These are phyloP conservation scores for Ondatra zibethicus DNA, from an alignment of 2,113 vertebrate genomes.

Conservation along the genomic window DNA sequence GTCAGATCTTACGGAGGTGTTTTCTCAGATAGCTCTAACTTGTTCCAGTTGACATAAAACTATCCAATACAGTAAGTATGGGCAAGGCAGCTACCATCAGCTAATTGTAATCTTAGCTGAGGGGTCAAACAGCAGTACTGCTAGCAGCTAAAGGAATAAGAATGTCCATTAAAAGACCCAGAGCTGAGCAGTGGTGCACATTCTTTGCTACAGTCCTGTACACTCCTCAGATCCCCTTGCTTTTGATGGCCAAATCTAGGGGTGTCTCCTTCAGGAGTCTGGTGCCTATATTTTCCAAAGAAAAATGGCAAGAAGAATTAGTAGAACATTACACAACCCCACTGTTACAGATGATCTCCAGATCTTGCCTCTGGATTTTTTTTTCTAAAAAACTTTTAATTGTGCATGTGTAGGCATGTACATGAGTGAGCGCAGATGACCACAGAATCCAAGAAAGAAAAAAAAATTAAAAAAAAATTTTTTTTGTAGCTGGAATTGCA, in stretches of 20 bases:
- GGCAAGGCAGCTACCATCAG: neutral
- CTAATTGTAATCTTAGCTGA: neutral
- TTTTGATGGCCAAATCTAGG: neutral
- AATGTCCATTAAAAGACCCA: neutral
- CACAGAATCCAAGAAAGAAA: too few species aligned
- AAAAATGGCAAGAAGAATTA: neutral
- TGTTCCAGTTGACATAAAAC: neutral
- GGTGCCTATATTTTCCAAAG: neutral
- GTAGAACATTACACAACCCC: neutral
- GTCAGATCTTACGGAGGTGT: neutral
- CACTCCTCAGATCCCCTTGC: neutral
- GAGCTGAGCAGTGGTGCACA: neutral
- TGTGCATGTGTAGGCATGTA: neutral
- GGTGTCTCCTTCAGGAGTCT: neutral
- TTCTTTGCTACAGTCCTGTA: neutral
- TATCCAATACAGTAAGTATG: neutral
- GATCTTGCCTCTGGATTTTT: neutral
- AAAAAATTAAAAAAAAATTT: too few species aligned
- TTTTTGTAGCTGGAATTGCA: neutral
- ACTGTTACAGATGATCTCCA: neutral
- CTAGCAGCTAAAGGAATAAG: neutral
- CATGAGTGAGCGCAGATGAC: neutral
- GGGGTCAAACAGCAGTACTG: neutral
- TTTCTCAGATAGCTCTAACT: neutral
- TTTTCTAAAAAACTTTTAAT: neutral